Base-by-base conservation (phyloP, 2,113 vertebrate genomes). In the Rhea pennata region DNA sequence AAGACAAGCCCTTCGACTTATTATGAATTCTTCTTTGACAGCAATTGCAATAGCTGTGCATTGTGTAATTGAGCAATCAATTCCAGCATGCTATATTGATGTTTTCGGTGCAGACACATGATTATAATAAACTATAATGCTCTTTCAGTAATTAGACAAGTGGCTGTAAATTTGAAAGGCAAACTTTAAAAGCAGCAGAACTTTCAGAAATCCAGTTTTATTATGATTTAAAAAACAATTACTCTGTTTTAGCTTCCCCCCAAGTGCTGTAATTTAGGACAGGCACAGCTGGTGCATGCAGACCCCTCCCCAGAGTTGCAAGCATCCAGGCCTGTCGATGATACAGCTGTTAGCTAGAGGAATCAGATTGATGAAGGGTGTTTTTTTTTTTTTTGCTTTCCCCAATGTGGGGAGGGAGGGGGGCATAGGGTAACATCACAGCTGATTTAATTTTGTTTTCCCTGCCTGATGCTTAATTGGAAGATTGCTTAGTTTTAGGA, bases 401-500 rank as follows among this genome's bases (percentile, higher is more conserved):
- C 17, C 66, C 84, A 42, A 48, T 91, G 40, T 69, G 76, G 33
- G n/a, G 59, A 81, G n/a, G n/a, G 50, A 73, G 40, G 66, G 87
- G 69, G 87, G 77, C 69, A n/a, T n/a, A 75, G 48, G 71, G 58
- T 51, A 88, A 48, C 79, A 81, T 74, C 83, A 54, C 61, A 71
- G 71, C 54, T 91, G 87, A 94, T 92, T 94, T 88, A 92, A 95
- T 96, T 95, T 94, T 84, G 87, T 66, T 97, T 93, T 90, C 84
- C 54, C 66, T 80, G 78, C 76, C 81, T 94, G 90, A 44, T 50
- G 51, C 92, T 88, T 93, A 96, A 97, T 96, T 92, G 92, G 95
- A 88, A 94, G 90, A 93, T 96, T 90, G 80, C 96, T 97, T 95
- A 93, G 92, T 94, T 88, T 91, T 84, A 82, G 91, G 88, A 94